These are phyloP conservation scores for Drosophila ochracea DNA, from an alignment of 2,888 invertebrate species.

Conservation along the genomic window DNA sequence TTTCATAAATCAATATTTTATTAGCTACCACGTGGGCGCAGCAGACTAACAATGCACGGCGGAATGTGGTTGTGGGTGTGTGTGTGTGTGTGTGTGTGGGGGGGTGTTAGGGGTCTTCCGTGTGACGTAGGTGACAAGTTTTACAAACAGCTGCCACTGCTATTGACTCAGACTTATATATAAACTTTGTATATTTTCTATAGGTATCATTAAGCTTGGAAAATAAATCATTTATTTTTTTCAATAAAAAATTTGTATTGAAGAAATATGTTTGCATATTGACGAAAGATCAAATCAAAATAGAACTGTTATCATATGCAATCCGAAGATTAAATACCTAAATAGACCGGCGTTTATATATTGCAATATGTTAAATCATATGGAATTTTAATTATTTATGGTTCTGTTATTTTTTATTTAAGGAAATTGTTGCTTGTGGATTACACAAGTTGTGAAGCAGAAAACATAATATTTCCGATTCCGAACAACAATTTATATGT, in stretches of 20 bases:
- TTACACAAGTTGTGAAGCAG: not conserved
- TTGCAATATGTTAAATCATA: too few species aligned
- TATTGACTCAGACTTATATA: not conserved
- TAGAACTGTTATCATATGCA: not conserved
- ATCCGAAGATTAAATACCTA: not conserved
- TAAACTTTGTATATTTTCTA: not conserved
- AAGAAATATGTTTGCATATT: not conserved
- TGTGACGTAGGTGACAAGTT: constrained; percentile 46
- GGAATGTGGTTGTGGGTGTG: not conserved
- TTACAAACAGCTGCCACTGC: constrained; percentile 35
- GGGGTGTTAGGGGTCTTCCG: not conserved
- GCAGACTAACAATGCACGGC: constrained; percentile 5
- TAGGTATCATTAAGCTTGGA: not conserved
- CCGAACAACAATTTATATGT: not conserved
- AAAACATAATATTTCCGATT: not conserved
- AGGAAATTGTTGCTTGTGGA: not conserved
- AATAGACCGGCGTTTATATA: too few species aligned
- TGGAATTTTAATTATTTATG: not conserved
- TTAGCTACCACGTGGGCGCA: constrained; percentile 64
- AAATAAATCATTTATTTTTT: not conserved
- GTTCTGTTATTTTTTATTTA: not conserved
- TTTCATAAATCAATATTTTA: constrained; percentile 80
- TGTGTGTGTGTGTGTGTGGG: too few species aligned
- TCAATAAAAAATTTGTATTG: not conserved
- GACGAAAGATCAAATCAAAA: not conserved